These are phyloP conservation scores for Cheilosia vernalis DNA, from an alignment of 2,888 invertebrate genomes.

Conservation along the genomic window DNA sequence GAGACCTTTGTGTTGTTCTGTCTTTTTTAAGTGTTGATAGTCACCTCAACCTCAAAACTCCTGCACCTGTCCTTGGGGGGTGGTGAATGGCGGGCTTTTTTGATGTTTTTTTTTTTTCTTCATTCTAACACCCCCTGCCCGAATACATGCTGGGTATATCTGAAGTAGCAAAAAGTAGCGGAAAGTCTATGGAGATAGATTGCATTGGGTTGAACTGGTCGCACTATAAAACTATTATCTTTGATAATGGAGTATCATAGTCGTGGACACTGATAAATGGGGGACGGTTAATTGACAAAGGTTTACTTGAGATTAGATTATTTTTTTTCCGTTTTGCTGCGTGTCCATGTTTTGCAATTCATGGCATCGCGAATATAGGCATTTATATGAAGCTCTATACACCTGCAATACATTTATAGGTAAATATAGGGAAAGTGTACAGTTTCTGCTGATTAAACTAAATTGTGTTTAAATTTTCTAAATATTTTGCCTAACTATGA, in stretches of 20 bases:
- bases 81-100: slow-evolving; percentile 53
- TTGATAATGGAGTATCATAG: slow-evolving; percentile 41
- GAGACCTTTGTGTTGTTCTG: no score
- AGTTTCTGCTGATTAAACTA: no score
- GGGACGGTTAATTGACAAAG: slow-evolving; percentile 42
- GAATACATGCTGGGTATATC: neutral
- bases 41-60: slow-evolving; percentile 32
- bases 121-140: neutral
- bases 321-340: slow-evolving; percentile 2
- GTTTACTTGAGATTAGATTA: slow-evolving; percentile 58
- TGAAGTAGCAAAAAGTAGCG: neutral
- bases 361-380: slow-evolving; percentile 3
- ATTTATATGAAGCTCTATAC: no score
- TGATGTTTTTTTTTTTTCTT: neutral
- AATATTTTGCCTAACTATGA: no score
- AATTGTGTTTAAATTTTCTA: no score
- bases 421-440: no score
- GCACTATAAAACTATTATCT: slow-evolving; percentile 52
- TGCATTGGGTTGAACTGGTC: slow-evolving; percentile 1
- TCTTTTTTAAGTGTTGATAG: slow-evolving; percentile 9
- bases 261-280: slow-evolving; percentile 35
- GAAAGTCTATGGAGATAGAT: neutral
- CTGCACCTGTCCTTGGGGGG: slow-evolving; percentile 37
- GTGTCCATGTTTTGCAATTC: slow-evolving; percentile 14
- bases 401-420: no score